Conservation (phyloP, 2,113 vertebrate species). For the Oxyruncus cristatus region DNA sequence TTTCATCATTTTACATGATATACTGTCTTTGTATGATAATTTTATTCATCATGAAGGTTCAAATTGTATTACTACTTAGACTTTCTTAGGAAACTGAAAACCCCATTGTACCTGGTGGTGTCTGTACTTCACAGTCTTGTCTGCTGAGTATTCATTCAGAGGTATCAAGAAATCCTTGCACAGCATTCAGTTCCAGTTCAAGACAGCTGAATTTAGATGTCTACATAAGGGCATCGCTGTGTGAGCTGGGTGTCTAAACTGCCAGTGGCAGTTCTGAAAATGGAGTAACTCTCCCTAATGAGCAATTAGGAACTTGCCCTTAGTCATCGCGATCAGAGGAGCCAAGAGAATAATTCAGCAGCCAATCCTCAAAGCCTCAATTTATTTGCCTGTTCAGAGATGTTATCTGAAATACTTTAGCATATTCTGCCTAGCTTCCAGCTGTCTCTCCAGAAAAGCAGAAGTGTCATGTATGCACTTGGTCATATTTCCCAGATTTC, state of each 20-base stretch:
- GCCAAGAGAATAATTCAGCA: not conserved
- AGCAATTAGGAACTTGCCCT: not conserved
- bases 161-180: not conserved
- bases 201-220: not conserved
- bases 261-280: not conserved
- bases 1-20: not conserved
- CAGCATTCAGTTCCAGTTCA: not conserved
- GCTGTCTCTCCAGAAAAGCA: not conserved
- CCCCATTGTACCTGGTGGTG: not conserved
- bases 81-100: not conserved
- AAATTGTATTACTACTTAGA: not conserved
- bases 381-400: not conserved
- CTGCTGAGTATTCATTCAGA: not conserved
- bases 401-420: not conserved
- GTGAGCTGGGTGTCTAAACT: not conserved
- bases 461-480: not conserved
- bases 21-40: not conserved
- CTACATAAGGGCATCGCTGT: not conserved
- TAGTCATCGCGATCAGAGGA: not conserved
- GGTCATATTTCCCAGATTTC: not conserved
- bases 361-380: not conserved
- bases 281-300: not conserved
- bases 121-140: not conserved
- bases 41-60: not conserved
- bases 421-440: not conserved